A percentile compares a stretch with the other conserved stretches of the same genome.
Conservation (phyloP, 2,888 invertebrate genomes). For the Trichacis sp. region DNA sequence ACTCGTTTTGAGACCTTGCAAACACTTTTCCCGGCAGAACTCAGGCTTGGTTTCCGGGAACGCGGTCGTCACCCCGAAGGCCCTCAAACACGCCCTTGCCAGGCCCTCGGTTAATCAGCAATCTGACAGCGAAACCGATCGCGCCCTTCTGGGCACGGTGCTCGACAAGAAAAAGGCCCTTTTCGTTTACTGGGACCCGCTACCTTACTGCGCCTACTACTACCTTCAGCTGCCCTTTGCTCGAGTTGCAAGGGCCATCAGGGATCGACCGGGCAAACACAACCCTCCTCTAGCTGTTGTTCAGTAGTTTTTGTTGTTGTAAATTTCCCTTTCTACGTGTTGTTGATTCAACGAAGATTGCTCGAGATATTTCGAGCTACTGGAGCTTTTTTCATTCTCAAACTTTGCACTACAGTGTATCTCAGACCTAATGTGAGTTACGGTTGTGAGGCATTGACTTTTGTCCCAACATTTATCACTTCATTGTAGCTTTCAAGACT, state of each 20-base stretch:
- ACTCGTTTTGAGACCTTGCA: slow-evolving; percentile 75
- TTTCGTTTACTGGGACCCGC: slow-evolving; percentile 86
- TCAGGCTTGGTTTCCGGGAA: slow-evolving; percentile 61
- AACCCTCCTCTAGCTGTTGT: slow-evolving; percentile 63
- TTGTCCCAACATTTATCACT: too few species aligned
- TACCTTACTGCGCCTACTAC: slow-evolving; percentile 88
- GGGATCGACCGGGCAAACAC: slow-evolving; percentile 56
- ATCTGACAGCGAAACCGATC: slow-evolving; percentile 64
- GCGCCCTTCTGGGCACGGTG: slow-evolving; percentile 72
- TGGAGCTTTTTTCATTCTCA: too few species aligned
- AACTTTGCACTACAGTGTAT: too few species aligned
- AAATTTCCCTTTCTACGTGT: too few species aligned
- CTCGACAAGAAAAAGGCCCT: slow-evolving; percentile 84
- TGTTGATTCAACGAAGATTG: too few species aligned
- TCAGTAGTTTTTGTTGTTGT: too few species aligned
- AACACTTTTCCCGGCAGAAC: slow-evolving; percentile 73
- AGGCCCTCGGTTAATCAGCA: too few species aligned
- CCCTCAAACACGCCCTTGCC: slow-evolving; percentile 70
- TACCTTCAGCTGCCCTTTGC: slow-evolving; percentile 81
- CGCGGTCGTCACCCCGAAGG: slow-evolving; percentile 63
- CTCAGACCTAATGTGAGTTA: too few species aligned
- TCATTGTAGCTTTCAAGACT: too few species aligned
- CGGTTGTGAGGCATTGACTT: too few species aligned
- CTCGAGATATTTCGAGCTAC: too few species aligned
- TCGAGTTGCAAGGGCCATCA: slow-evolving; percentile 53